Evolutionary conservation across 2,797 vertebrate genomes (phyloP).

Genomic region (Poecile montanus): DNA sequence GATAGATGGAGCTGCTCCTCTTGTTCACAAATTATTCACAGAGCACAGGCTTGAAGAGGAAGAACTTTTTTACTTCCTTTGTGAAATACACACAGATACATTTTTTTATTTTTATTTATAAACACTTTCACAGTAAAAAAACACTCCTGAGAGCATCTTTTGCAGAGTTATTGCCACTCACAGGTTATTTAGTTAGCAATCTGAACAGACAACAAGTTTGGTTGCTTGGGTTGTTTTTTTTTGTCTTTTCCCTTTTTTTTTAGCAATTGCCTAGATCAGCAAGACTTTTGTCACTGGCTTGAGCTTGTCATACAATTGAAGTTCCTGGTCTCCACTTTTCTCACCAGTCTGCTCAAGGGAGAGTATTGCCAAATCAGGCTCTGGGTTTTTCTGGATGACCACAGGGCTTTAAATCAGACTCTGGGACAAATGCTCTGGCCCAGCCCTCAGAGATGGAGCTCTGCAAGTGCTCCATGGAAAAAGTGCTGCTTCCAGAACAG

Average conservation of each 20-base stretch:
- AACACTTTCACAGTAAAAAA: slow-evolving; percentile 8
- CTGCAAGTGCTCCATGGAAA: not conserved
- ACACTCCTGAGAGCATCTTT: not conserved
- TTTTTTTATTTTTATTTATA: slow-evolving; percentile 38
- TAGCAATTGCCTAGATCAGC: not conserved
- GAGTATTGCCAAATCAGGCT: not conserved
- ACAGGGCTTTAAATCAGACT: not conserved
- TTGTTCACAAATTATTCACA: slow-evolving; percentile 31
- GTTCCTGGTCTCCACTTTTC: not conserved
- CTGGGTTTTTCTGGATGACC: not conserved
- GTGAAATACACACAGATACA: not conserved
- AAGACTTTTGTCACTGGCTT: not conserved
- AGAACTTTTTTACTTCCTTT: not conserved
- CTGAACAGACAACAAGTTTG: not conserved
- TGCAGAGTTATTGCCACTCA: slow-evolving; percentile 5
- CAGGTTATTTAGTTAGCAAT: not conserved
- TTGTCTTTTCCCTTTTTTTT: not conserved
- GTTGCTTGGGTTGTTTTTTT: not conserved
- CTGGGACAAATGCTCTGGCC: not conserved
- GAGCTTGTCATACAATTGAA: not conserved
- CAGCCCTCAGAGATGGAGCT: fast-evolving
- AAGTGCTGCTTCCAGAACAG: not conserved
- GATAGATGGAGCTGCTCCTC: slow-evolving; percentile 56
- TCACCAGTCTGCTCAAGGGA: not conserved
- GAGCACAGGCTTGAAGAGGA: not conserved